Evolutionary conservation across 2,113 vertebrate genomes (phyloP), one percentile per base, ranked within the genome.

Genomic region (Stigmatopora nigra): DNA sequence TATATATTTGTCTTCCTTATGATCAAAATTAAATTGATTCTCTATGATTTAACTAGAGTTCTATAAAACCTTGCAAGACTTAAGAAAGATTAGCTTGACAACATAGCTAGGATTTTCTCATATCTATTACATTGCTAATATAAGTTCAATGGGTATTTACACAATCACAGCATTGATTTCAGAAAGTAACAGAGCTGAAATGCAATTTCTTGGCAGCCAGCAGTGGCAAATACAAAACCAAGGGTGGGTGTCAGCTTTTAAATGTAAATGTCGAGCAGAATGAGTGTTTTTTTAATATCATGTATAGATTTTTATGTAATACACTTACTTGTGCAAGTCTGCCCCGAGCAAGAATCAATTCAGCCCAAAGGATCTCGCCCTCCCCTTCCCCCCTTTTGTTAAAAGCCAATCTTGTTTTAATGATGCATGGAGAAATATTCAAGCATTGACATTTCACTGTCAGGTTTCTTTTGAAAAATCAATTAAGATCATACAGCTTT

Each of bases 381-480:
- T 92, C 93, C 84, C 51, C 51, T 41, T 4, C 22, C 79, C 80
- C 82, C 73, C 93, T 97, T 98, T 96, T 98, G 95, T 98, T 97
- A 97, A 97, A 95, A 98, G 95, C 94, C 95, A 98, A 97, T 99
- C 96, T 99, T 94, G 95, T 97, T 99, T 98, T 98, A 99, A 99
- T 99, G 97, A 98, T 99, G 96, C 95, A 99, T 99, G 97, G 97
- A 98, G 95, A 98, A 97, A 97, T 97, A 97, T 96, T 95, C 89
- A 90, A 93, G 93, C 95, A 98, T 95, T 96, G 96, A 97, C 94
- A 96, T 97, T 96, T 96, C 93, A 93, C 96, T 97, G 96, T 97
- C 95, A 97, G 95, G 93, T 96, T 97, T 96, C 94, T 95, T 96
- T 96, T 93, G 94, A 95, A 97, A 98, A 99, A 98, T 99, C 97